Evolutionary conservation across 2,113 vertebrate genomes (phyloP), one percentile per base, ranked within the genome.

Genomic region (Gobio gobio): DNA sequence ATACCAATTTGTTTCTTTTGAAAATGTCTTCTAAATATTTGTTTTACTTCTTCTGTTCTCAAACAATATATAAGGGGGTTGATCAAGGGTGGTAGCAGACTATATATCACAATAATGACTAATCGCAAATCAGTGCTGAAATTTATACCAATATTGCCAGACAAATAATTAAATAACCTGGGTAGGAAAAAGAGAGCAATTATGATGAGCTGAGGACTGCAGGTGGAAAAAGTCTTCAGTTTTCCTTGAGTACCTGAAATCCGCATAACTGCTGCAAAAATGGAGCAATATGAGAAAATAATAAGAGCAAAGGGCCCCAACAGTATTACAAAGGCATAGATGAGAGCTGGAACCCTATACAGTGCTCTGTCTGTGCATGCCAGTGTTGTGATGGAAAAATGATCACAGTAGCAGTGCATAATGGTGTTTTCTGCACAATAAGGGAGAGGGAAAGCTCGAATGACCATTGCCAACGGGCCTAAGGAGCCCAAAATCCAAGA

Each of bases 41-140:
- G 86, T 85, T 87, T 92, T 12, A 94, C 88, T 51, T 94, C 93
- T 89, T 88, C 90, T 77, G 91, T 88, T 86, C 90, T 92, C 4
- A 93, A 73, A n/a, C 91, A 91, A 40, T 94, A 93, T 16, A 93
- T 91, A 2, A 93, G 20, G n/a, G 93, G 93, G 75, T 94, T 93
- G 36, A 93, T 68, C 91, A 93, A 89, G 0, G 93, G 90, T 4
- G 93, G 93, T 0, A 49, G 43, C 45, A 94, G 84, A 59, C 92
- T 93, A 6, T 93, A 94, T 40, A 93, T 3, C 89, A 93, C 88
- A 10, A 93, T 89, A 2, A 91, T 88, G 1, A 89, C 58, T 49
- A 94, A 88, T 54, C 91, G 75, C n/a, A 90, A 3, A 85, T 92
- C 88, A 43, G 84, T 16, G 56, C 83, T 92, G 79, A 92, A 90